Conservation (phyloP, 2,888 invertebrate species). For the Megaustenia siamemsis region DNA sequence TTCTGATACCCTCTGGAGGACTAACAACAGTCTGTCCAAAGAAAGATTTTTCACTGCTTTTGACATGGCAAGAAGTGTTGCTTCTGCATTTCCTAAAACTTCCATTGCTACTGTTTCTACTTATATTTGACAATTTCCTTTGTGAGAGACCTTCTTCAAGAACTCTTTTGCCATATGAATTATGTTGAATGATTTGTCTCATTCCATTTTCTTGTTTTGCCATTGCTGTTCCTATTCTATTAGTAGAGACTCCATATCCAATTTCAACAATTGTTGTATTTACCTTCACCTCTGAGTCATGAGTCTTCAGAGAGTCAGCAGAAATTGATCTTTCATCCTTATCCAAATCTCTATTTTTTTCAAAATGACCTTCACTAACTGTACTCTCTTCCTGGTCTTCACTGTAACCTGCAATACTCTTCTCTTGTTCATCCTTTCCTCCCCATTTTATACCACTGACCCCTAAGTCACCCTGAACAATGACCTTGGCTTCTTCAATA, state of each 20-base stretch:
- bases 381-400: slow-evolving; percentile 10
- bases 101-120: background rate
- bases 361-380: background rate
- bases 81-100: background rate
- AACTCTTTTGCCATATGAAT: too few species aligned
- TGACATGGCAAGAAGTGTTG: background rate
- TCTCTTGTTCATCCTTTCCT: background rate
- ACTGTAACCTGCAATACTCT: background rate
- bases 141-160: background rate
- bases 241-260: too few species aligned
- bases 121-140: background rate
- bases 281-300: background rate
- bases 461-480: slow-evolving; percentile 81
- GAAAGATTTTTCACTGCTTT: slow-evolving; percentile 42
- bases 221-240: background rate
- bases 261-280: background rate
- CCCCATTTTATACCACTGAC: slow-evolving; percentile 75
- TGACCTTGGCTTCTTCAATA: slow-evolving; percentile 88
- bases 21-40: slow-evolving; percentile 56
- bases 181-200: background rate
- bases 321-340: background rate
- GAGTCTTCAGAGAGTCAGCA: background rate
- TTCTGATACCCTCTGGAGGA: slow-evolving; percentile 48
- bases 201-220: background rate
- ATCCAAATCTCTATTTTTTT: background rate